Evolutionary conservation across 2,797 vertebrate genomes (phyloP), one percentile per base, ranked within the genome.

Genomic region (Pelobates cultripes): DNA sequence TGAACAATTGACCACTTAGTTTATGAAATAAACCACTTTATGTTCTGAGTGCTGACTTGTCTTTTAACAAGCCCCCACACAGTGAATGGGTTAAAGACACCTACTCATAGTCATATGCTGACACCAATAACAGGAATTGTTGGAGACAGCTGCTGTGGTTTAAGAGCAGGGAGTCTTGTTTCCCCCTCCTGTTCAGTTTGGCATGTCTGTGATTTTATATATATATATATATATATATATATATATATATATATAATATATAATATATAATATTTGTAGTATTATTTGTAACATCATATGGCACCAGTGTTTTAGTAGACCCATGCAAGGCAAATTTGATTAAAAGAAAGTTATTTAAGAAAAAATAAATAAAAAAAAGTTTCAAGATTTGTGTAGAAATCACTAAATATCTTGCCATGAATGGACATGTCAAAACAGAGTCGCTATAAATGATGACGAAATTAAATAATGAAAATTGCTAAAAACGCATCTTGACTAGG

Each of bases 111-210:
- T 15, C 55, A n/a, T 7, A 28, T 47, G 2, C 55, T 17, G 73
- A 3, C 73, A 10, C 73, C 12, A 43, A 43, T 63, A 43, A 17
- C 7, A 51, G 28, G 60, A 47, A 45, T 66, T 6, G 14, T 66
- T 15, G 57, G n/a, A 44, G 15, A 51, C 74, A 76, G 74, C 74
- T 76, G 74, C 28, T 76, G 61, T 75, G 42, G 57, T 12, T 60
- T 73, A 60, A 43, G 15, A 55, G 14, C 28, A 42, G 55, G 43
- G 60, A 76, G 68, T 75, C 43, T 8, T 63, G 73, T 75, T 57
- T 6, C 47, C 47, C 47, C n/a, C 43, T 44, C 15, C 73, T 28
- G 15, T 17, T 44, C 43, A 8, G 74, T 51, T 64, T 66, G 74
- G 74, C 40, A 76, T 66, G 60, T 41, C 74, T 45, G 43, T 66